Evolutionary conservation across 2,888 invertebrate species (phyloP).

Genomic region (Phymatocera aterrima): DNA sequence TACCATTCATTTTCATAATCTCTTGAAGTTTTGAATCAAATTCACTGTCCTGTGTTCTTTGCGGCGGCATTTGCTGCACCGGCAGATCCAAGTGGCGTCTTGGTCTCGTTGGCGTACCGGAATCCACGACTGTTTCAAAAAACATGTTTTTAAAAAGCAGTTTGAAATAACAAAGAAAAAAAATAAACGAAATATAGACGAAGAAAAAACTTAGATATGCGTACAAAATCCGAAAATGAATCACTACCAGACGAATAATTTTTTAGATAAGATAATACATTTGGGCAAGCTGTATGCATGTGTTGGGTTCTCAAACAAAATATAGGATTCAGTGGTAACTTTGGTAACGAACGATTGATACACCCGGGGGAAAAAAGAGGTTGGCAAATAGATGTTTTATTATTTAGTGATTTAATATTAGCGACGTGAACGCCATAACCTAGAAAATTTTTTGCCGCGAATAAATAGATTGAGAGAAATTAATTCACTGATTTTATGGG

Average conservation of each 20-base stretch:
- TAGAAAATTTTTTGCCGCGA: background rate
- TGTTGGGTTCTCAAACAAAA: background rate
- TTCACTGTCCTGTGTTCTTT: slow-evolving; percentile 80
- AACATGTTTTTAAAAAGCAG: slow-evolving; percentile 50
- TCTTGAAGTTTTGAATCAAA: slow-evolving; percentile 90
- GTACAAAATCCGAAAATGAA: background rate
- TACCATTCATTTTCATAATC: slow-evolving; percentile 95
- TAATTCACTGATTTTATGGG: background rate
- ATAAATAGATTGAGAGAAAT: background rate
- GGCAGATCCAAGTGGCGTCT: slow-evolving; percentile 79
- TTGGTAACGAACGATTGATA: background rate
- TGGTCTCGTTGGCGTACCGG: slow-evolving; percentile 77
- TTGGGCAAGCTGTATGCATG: background rate
- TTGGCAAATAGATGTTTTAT: background rate
- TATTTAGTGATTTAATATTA: background rate
- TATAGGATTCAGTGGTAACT: background rate
- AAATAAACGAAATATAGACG: slow-evolving; percentile 44
- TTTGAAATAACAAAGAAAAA: too few relatives aligned
- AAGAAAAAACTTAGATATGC: background rate
- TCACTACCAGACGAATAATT: background rate
- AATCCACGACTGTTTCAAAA: slow-evolving; percentile 71
- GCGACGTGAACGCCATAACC: slow-evolving; percentile 50
- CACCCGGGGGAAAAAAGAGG: background rate
- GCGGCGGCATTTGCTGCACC: slow-evolving; percentile 79
- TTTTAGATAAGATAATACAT: background rate